Evolutionary conservation across 2,797 vertebrate genomes (phyloP).

Genomic region (Chelidonichthys spinosus): DNA sequence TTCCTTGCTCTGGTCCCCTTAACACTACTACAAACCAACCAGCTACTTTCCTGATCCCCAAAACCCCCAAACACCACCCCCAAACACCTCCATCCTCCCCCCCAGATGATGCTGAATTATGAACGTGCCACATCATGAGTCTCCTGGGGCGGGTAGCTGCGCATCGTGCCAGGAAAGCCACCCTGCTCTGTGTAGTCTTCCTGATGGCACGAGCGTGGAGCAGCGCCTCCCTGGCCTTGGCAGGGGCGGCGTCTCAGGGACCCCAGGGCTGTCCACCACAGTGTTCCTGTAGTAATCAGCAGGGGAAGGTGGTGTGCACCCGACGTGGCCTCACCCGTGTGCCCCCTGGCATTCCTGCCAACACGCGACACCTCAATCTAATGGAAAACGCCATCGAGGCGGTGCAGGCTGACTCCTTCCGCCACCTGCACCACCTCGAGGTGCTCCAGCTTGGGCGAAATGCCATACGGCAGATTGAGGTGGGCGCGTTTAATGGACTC

Average conservation of each 20-base stretch:
- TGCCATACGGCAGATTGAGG: conserved; percentile 97
- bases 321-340: conserved; percentile 93
- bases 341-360: conserved; percentile 94
- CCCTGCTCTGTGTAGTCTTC: conserved; percentile 93
- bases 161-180: conserved; percentile 95
- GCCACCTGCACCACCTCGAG: conserved; percentile 97
- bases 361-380: conserved; percentile 97
- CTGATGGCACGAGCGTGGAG: conserved; percentile 93
- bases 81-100: conserved; percentile 76
- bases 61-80: conserved; percentile 72
- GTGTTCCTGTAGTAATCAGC: conserved; percentile 98
- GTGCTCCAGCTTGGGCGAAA: conserved; percentile 97
- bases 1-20: conserved; percentile 48
- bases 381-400: conserved; percentile 99
- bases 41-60: conserved; percentile 54
- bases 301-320: conserved; percentile 98
- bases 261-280: conserved; percentile 95
- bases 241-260: conserved; percentile 89
- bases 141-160: conserved; percentile 98
- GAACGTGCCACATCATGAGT: conserved; percentile 99
- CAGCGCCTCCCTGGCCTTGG: conserved; percentile 84
- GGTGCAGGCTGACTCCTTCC: conserved; percentile 97
- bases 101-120: conserved; percentile 98
- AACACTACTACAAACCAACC: conserved; percentile 58
- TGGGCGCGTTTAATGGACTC: conserved; percentile 97